Base-by-base conservation (phyloP, 2,797 vertebrate species). In the Enteromius treurensis region DNA sequence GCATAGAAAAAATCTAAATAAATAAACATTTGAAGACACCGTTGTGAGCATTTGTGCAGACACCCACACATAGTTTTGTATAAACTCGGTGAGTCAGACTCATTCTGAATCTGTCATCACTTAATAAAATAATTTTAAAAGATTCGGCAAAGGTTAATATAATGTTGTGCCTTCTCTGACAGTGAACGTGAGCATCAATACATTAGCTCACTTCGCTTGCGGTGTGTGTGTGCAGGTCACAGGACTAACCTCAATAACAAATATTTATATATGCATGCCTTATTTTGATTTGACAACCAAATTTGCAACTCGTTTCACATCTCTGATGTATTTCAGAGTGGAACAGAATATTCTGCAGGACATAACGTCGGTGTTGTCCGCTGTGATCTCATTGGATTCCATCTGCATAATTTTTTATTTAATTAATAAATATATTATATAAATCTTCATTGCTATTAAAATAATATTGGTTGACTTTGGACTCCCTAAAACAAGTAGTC, bases 21-120 rank as follows among this genome's bases (percentile, higher is more conserved):
- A 26, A 26, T 26, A 71, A 60, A 73, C 40, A 74, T 79, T 37
- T 68, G 77, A 79, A 79, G 9, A 67, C 80, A 11, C 14, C 14
- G 40, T 64, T 29, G 11, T 15, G 60, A 53, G 40, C 23, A 55
- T 80, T 68, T 8, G 42, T 29, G 13, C 45, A 49, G 4, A 23
- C 29, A 34, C 45, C 60, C 45, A 79, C 62, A 79, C 26, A 51
- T 4, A 14, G 23, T 32, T 74, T 74, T 34, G 1, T 34, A 47
- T 45, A 45, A 47, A 60, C 34, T 58, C 23, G 5, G 51, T 23
- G 40, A 34, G 68, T 45, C 51, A 58, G 64, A 37, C 32, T 68
- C 23, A 64, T 79, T 67, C 3, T 19, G 32, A 53, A 42, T 80
- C 69, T 81, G 55, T 47, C 37, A 73, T 45, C 37, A n/a, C 19